phyloP scores from a whole-genome alignment of 2,113 vertebrate genomes.

The Stegastes partitus region DNA sequence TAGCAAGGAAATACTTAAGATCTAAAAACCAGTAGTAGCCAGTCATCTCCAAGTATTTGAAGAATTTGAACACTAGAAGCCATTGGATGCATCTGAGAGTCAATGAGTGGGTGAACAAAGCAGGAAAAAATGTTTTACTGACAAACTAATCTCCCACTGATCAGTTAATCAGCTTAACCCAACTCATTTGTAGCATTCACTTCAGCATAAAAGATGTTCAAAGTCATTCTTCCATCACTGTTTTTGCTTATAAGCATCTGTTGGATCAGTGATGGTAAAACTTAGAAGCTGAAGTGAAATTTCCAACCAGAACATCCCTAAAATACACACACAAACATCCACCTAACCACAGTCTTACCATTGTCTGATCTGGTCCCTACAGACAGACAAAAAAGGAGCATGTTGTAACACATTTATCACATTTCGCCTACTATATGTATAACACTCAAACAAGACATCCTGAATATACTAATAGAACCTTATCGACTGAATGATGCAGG shows the following conservation, averaged over 20 bases:
- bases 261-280: neutral
- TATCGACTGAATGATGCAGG: neutral
- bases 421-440: neutral
- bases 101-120: neutral
- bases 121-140: neutral
- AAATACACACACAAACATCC: slow-evolving; percentile 41
- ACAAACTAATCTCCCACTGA: neutral
- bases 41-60: neutral
- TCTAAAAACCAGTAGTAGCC: neutral
- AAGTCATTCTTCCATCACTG: neutral
- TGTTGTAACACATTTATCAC: slow-evolving; percentile 61
- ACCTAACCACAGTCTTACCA: slow-evolving; percentile 87
- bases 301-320: slow-evolving; percentile 58
- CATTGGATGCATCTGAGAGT: neutral
- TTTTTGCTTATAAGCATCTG: neutral
- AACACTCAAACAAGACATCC: neutral
- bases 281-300: neutral
- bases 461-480: neutral
- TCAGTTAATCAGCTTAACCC: neutral
- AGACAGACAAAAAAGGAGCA: slow-evolving; percentile 84
- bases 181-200: neutral
- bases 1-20: neutral
- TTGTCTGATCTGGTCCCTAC: slow-evolving; percentile 92
- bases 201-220: neutral
- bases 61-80: neutral